Percentiles rank a stretch among this genome's conserved stretches.
Evolutionary conservation across 2,797 vertebrate genomes (phyloP).

Genomic region (Falco peregrinus): DNA sequence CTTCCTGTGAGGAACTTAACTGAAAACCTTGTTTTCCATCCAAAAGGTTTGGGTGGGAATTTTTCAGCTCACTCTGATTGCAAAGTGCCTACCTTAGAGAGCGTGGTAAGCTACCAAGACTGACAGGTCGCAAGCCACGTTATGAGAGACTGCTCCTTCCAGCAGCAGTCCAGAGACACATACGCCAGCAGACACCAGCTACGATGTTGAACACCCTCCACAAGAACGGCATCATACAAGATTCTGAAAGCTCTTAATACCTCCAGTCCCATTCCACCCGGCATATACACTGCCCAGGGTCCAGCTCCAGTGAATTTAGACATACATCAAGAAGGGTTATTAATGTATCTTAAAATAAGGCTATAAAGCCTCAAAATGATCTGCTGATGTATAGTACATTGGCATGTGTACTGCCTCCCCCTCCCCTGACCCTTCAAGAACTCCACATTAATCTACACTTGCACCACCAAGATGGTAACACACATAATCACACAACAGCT

Average conservation of each 20-base stretch:
- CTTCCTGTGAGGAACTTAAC: neutral
- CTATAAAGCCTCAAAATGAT: neutral
- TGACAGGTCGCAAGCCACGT: neutral
- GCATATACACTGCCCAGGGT: neutral
- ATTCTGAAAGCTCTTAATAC: neutral
- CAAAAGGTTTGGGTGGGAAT: neutral
- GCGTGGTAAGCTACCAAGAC: neutral
- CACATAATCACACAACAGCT: fast-evolving
- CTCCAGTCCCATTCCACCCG: neutral
- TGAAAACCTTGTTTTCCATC: neutral
- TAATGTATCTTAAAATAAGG: neutral
- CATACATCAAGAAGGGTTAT: neutral
- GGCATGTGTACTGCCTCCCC: neutral
- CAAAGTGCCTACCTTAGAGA: neutral
- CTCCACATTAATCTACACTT: too few relatives aligned
- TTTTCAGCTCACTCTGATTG: neutral
- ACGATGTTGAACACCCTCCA: neutral
- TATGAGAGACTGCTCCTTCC: neutral
- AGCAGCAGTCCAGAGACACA: neutral
- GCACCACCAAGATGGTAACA: neutral
- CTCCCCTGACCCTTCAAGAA: neutral
- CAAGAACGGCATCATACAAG: neutral
- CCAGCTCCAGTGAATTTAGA: neutral
- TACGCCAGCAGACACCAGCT: neutral
- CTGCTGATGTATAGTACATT: fast-evolving